Evolutionary conservation across 2,888 invertebrate species (phyloP).

Genomic region (Lymantria dispar): DNA sequence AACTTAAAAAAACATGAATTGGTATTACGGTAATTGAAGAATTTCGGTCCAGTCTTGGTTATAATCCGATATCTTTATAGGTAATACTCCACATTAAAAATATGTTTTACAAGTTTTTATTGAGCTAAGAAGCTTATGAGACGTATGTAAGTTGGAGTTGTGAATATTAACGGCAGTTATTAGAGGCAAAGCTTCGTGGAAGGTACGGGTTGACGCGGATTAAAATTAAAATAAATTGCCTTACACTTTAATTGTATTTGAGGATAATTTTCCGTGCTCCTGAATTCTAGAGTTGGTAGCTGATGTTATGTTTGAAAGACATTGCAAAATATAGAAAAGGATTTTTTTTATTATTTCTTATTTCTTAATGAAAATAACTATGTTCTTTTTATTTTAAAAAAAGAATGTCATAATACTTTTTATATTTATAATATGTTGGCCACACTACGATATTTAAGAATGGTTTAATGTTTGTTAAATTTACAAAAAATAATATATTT

Average conservation of each 20-base stretch:
- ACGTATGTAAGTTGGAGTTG: constrained; percentile 48
- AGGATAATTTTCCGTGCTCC: constrained; percentile 79
- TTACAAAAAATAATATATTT: too few species aligned
- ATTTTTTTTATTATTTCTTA: background rate
- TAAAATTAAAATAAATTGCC: constrained; percentile 80
- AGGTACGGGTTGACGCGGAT: constrained; percentile 57
- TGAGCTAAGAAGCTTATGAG: constrained; percentile 49
- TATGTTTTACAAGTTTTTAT: constrained; percentile 30
- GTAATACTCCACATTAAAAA: background rate
- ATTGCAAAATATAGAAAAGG: constrained; percentile 38
- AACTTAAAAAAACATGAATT: constrained; percentile 25
- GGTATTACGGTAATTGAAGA: constrained; percentile 18
- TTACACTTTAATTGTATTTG: constrained; percentile 80
- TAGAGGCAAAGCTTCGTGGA: constrained; percentile 47
- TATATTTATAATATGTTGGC: too few species aligned
- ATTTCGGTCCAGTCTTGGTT: constrained; percentile 10
- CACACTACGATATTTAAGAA: too few species aligned
- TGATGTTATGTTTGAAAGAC: constrained; percentile 56
- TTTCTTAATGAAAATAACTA: background rate
- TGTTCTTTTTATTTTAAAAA: too few species aligned
- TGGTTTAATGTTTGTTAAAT: too few species aligned
- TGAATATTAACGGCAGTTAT: constrained; percentile 59
- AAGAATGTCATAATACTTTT: too few species aligned
- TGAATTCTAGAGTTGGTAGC: constrained; percentile 71
- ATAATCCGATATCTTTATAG: constrained; percentile 27